Evolutionary conservation across 2,797 vertebrate genomes (phyloP).

Genomic region (Rhabdomys pumilio): DNA sequence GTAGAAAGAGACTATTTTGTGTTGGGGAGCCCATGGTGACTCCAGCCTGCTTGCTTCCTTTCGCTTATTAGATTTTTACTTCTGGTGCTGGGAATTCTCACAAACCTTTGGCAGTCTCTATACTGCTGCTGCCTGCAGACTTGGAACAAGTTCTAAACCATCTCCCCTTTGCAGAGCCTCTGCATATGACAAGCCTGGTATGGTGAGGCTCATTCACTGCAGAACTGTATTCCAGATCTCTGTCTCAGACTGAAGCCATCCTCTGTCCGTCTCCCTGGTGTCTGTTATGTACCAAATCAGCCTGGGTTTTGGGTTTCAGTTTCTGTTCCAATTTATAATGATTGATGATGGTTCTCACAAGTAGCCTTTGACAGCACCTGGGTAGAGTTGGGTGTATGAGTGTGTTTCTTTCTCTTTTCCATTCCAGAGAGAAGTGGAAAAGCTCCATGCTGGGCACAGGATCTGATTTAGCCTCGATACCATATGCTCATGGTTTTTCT

Average conservation of each 20-base stretch:
- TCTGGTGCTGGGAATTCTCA: slow-evolving; percentile 78
- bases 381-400: slow-evolving; percentile 30
- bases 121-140: slow-evolving; percentile 74
- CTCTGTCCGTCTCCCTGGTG: background rate
- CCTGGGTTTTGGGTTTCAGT: slow-evolving; percentile 10
- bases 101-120: slow-evolving; percentile 67
- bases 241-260: background rate
- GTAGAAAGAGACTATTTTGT: background rate
- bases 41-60: background rate
- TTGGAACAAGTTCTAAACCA: slow-evolving; percentile 83
- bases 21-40: background rate
- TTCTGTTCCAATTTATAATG: slow-evolving; percentile 45
- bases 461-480: slow-evolving; percentile 68
- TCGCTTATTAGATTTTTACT: background rate
- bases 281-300: background rate
- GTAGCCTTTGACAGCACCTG: slow-evolving; percentile 78
- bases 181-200: background rate
- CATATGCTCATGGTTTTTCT: slow-evolving; percentile 75
- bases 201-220: slow-evolving; percentile 38
- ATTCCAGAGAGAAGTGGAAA: slow-evolving; percentile 72
- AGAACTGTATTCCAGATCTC: slow-evolving; percentile 54
- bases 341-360: slow-evolving; percentile 16
- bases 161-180: slow-evolving; percentile 66
- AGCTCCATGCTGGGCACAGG: slow-evolving; percentile 53
- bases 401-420: slow-evolving; percentile 5